Conservation (phyloP, 2,888 invertebrate genomes). For the Hermaeophaga mercurialis region DNA sequence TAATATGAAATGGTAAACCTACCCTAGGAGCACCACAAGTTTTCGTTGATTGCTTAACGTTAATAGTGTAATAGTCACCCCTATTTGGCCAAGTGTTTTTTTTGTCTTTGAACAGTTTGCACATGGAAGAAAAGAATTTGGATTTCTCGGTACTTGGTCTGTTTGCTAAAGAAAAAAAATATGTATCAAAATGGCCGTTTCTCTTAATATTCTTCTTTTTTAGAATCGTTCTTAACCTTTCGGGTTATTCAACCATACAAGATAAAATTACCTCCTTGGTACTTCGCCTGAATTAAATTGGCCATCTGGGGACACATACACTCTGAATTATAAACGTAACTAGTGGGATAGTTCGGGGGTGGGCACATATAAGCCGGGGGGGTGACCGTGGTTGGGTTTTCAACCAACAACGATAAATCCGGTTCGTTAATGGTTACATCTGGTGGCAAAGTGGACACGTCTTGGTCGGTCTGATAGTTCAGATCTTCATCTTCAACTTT, state of each 20-base stretch:
- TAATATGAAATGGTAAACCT: too few relatives aligned
- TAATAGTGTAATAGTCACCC: conserved; percentile 43
- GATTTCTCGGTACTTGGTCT: conserved; percentile 9
- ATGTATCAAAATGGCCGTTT: too few relatives aligned
- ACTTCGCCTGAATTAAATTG: conserved; percentile 33
- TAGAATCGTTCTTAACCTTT: too few relatives aligned
- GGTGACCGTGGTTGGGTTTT: conserved; percentile 8
- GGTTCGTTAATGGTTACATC: conserved; percentile 29
- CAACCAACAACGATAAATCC: conserved; percentile 28
- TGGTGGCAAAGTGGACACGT: conserved; percentile 29
- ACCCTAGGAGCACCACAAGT: conserved; percentile 39
- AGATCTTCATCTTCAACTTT: conserved; percentile 21
- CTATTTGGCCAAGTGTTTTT: conserved; percentile 9
- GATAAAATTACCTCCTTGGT: conserved; percentile 7
- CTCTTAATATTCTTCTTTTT: too few relatives aligned
- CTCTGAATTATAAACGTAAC: conserved; percentile 39
- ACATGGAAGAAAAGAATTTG: conserved; percentile 7
- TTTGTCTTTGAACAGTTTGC: conserved; percentile 20
- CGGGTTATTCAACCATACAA: too few relatives aligned
- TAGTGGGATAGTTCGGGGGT: conserved; percentile 37
- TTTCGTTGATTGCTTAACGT: conserved; percentile 37
- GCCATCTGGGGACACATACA: conserved; percentile 43
- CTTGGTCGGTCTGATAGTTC: conserved; percentile 18
- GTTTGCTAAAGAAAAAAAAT: too few relatives aligned
- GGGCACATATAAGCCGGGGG: conserved; percentile 37